These are phyloP conservation scores for Phrynosoma blainvillii DNA, from an alignment of 2,113 vertebrate species.

Conservation along the genomic window DNA sequence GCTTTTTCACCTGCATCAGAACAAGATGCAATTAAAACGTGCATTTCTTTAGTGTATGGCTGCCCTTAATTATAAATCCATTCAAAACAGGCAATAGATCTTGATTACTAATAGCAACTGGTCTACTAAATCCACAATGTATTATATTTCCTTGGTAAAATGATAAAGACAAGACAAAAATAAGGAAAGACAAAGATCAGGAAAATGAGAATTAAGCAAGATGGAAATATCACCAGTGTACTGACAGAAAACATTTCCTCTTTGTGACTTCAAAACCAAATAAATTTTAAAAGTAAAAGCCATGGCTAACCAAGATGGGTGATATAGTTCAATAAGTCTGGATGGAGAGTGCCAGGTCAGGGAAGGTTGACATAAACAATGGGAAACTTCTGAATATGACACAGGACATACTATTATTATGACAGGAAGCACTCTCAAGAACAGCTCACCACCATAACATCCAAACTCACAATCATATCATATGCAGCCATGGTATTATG, in stretches of 20 bases:
- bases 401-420: neutral
- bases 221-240: neutral
- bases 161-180: neutral
- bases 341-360: no score
- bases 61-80: neutral
- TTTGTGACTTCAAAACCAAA: neutral
- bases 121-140: neutral
- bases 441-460: neutral
- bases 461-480: neutral
- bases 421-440: neutral
- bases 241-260: neutral
- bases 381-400: neutral
- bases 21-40: no score
- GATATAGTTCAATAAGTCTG: no score
- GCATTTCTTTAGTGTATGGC: neutral
- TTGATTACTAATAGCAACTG: neutral
- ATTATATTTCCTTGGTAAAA: no score
- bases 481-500: neutral
- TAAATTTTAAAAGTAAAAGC: no score
- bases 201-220: neutral
- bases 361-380: neutral
- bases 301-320: no score
- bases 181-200: constrained; percentile 10
- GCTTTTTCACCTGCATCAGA: no score
- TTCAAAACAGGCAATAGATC: neutral